phyloP scores from a whole-genome alignment of 2,797 vertebrate species.

The Steatocranus sp. region DNA sequence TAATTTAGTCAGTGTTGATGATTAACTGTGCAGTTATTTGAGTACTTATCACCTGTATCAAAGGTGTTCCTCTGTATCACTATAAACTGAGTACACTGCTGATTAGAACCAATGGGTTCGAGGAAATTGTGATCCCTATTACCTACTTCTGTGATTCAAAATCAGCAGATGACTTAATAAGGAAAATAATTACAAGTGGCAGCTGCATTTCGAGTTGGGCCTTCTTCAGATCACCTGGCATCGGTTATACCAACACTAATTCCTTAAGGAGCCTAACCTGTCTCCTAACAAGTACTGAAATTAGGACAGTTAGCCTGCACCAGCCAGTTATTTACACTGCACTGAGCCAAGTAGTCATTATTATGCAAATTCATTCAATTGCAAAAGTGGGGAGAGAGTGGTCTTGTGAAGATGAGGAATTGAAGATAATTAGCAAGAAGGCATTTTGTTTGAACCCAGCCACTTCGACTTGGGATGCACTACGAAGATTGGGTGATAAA shows the following conservation, averaged over 20 bases:
- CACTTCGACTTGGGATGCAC: slow-evolving; percentile 66
- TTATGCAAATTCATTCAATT: slow-evolving; percentile 80
- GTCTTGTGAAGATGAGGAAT: slow-evolving; percentile 74
- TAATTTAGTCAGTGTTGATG: neutral
- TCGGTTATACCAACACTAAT: slow-evolving; percentile 2
- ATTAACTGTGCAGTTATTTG: neutral
- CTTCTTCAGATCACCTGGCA: neutral
- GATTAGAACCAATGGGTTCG: neutral
- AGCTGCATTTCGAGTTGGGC: slow-evolving; percentile 13
- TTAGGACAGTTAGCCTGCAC: slow-evolving; percentile 61
- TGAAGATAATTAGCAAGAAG: slow-evolving; percentile 74
- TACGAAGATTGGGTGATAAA: slow-evolving; percentile 74
- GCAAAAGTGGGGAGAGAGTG: slow-evolving; percentile 51
- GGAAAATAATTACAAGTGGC: neutral
- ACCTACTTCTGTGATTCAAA: neutral
- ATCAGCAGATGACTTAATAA: neutral
- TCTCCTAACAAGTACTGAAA: slow-evolving; percentile 55
- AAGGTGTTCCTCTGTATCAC: neutral
- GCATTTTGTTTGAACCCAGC: slow-evolving; percentile 79
- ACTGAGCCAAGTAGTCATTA: slow-evolving; percentile 65
- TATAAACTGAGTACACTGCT: neutral
- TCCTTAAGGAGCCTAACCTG: slow-evolving; percentile 51
- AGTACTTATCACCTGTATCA: neutral
- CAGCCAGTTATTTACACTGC: slow-evolving; percentile 65
- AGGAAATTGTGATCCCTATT: neutral